A percentile compares a stretch with the other conserved stretches of the same genome.
phyloP scores from a whole-genome alignment of 2,113 vertebrate species.

The Phaethornis superciliosus region DNA sequence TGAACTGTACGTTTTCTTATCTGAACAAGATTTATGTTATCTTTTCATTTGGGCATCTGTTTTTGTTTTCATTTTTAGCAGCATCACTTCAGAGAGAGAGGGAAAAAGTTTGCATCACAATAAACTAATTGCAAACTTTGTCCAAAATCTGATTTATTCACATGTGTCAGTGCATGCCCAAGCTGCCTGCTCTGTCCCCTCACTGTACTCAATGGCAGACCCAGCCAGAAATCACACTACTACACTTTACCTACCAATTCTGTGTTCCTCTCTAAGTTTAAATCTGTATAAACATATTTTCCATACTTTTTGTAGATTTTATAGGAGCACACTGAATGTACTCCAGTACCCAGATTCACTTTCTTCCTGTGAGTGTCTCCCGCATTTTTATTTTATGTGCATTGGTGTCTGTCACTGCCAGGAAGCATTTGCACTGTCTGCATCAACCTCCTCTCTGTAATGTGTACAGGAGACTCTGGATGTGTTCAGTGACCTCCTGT shows the following conservation, averaged over 20 bases:
- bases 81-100: neutral
- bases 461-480: neutral
- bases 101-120: neutral
- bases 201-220: neutral
- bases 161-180: neutral
- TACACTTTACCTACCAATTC: neutral
- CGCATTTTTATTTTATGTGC: neutral
- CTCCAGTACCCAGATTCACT: neutral
- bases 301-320: neutral
- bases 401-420: neutral
- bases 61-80: neutral
- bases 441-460: neutral
- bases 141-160: neutral
- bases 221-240: neutral
- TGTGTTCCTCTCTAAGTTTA: neutral
- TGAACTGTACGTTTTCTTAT: neutral
- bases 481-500: neutral
- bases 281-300: neutral
- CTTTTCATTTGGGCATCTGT: neutral
- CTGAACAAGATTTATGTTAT: neutral
- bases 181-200: neutral
- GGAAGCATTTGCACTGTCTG: neutral
- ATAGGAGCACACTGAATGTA: neutral
- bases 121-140: neutral
- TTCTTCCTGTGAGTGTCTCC: neutral